phyloP scores from a whole-genome alignment of 2,888 invertebrate species.

The Gortyna flavago region DNA sequence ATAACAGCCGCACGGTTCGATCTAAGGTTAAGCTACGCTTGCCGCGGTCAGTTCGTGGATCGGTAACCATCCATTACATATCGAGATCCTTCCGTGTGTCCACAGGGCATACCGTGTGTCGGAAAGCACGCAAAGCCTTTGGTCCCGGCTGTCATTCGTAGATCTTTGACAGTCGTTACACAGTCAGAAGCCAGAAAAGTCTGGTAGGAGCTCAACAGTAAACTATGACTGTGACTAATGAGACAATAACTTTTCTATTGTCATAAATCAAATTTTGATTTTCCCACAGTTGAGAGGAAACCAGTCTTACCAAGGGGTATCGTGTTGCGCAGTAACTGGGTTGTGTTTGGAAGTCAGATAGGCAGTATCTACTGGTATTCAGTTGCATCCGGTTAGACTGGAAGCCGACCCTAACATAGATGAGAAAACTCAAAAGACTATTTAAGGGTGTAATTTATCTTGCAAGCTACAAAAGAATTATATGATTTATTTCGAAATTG shows the following conservation, averaged over 20 bases:
- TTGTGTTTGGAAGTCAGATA: not conserved
- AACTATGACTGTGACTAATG: too few species aligned
- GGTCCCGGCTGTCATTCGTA: not conserved
- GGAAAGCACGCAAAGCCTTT: not conserved
- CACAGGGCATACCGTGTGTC: too few species aligned
- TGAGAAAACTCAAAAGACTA: not conserved
- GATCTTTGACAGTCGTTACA: too few species aligned
- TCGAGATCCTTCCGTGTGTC: not conserved
- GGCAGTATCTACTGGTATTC: not conserved
- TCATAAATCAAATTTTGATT: too few species aligned
- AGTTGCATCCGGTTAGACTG: not conserved
- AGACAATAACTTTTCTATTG: too few species aligned
- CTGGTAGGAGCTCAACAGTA: too few species aligned
- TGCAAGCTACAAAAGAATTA: not conserved
- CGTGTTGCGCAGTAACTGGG: too few species aligned
- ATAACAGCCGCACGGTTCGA: not conserved
- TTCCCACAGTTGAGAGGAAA: not conserved
- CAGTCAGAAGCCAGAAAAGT: too few species aligned
- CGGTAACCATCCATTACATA: not conserved
- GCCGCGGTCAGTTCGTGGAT: not conserved
- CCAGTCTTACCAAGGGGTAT: too few species aligned
- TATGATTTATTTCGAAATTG: not conserved
- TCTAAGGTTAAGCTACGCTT: not conserved
- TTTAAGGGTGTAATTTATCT: conserved; percentile 10
- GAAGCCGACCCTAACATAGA: not conserved